These are phyloP conservation scores for Cottus gobio DNA, from an alignment of 2,113 vertebrate genomes.

Conservation along the genomic window DNA sequence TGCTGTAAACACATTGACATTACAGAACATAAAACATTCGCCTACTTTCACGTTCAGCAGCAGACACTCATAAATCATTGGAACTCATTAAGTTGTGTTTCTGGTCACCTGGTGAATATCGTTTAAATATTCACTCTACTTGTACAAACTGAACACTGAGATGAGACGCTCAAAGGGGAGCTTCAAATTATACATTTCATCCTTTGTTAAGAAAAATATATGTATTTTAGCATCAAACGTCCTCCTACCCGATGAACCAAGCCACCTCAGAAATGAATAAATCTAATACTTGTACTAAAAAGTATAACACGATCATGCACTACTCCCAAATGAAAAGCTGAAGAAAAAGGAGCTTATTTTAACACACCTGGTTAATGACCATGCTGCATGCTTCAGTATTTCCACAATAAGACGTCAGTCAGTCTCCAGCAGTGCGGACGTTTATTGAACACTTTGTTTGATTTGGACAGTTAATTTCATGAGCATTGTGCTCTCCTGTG, in stretches of 20 bases:
- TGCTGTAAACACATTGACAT: background rate
- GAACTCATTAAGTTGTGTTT: background rate
- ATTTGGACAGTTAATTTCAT: slow-evolving; percentile 43
- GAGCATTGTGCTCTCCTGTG: background rate
- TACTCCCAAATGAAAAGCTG: background rate
- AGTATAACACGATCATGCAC: background rate
- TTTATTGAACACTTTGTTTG: slow-evolving; percentile 25
- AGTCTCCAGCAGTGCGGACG: background rate
- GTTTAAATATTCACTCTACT: background rate
- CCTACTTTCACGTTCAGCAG: background rate
- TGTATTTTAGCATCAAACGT: background rate
- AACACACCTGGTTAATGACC: background rate
- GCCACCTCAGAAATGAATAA: background rate
- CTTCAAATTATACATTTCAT: background rate
- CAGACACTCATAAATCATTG: background rate
- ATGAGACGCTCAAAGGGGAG: too few relatives aligned
- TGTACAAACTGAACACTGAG: too few relatives aligned
- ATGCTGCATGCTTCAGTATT: background rate
- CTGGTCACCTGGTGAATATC: background rate
- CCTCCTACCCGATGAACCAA: background rate
- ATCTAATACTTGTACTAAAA: background rate
- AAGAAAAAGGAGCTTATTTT: slow-evolving; percentile 7
- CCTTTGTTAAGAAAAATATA: background rate
- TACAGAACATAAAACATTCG: background rate
- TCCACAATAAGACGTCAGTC: slow-evolving; percentile 29